Evolutionary conservation across 1,140 invertebrate genomes (phyloP).

Genomic region (Macrotrachela quadricornifera): DNA sequence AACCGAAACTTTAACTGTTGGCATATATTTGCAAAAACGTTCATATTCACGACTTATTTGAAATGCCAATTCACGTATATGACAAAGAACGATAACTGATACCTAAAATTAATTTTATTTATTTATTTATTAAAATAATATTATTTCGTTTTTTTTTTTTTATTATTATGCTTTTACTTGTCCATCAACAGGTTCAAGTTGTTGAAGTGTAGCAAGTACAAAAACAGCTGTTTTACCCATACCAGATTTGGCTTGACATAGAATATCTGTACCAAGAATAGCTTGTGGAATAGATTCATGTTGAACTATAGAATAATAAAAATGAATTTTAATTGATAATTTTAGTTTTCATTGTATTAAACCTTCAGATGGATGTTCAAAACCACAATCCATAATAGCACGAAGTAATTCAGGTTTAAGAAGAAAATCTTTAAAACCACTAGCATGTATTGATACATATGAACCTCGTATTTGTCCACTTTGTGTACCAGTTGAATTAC

Average conservation of each 20-base stretch:
- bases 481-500: too few species aligned
- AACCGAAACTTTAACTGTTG: constrained; percentile 69
- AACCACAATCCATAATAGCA: constrained; percentile 95
- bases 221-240: constrained; percentile 99
- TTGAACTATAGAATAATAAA: constrained; percentile 44
- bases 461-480: constrained; percentile 58
- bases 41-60: constrained; percentile 98
- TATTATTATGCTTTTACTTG: constrained; percentile 41
- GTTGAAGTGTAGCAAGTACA: constrained; percentile 87
- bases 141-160: too few species aligned
- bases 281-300: constrained; percentile 99
- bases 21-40: constrained; percentile 91
- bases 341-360: too few species aligned
- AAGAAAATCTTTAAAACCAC: constrained; percentile 52
- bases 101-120: too few species aligned
- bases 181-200: constrained; percentile 72
- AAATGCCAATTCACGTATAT: constrained; percentile 88
- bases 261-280: constrained; percentile 92
- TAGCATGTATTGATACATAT: constrained; percentile 97
- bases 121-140: too few species aligned
- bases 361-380: constrained; percentile 91
- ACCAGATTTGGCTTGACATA: constrained; percentile 97
- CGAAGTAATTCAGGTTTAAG: constrained; percentile 87
- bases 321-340: too few species aligned
- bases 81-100: constrained; percentile 89